phyloP scores from a whole-genome alignment of 2,797 vertebrate genomes.

The Danio tinwini region DNA sequence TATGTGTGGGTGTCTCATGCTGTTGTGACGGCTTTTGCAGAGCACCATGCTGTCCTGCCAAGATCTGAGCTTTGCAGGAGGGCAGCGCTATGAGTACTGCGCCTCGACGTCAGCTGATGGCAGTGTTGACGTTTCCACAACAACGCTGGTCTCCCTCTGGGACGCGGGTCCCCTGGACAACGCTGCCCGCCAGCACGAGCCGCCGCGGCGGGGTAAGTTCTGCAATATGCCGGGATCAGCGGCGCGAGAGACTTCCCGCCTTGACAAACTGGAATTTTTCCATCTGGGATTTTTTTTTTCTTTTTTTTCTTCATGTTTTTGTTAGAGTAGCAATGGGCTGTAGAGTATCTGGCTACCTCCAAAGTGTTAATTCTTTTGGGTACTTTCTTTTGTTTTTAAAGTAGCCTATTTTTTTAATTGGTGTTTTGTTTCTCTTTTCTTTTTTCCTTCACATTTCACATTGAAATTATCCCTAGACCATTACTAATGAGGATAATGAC shows the following conservation, averaged over 20 bases:
- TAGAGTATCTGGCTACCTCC: conserved; percentile 34
- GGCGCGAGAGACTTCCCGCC: conserved; percentile 52
- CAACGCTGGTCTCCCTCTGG: conserved; percentile 86
- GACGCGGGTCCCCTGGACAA: conserved; percentile 78
- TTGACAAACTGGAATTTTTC: conserved; percentile 53
- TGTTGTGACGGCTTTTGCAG: conserved; percentile 63
- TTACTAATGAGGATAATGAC: conserved; percentile 11
- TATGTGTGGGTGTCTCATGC: not conserved
- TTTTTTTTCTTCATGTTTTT: not conserved
- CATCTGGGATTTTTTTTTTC: conserved; percentile 34
- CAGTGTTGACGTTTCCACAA: conserved; percentile 87
- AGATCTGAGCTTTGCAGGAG: conserved; percentile 79
- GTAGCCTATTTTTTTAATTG: conserved; percentile 24
- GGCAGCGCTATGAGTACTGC: conserved; percentile 74
- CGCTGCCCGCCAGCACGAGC: conserved; percentile 71
- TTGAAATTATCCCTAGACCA: not conserved
- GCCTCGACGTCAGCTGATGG: conserved; percentile 71
- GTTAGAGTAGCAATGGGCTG: conserved; percentile 23
- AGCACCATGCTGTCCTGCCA: conserved; percentile 80
- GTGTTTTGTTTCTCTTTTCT: not conserved
- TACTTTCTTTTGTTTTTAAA: conserved; percentile 1
- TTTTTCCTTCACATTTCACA: not conserved
- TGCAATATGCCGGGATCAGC: conserved; percentile 49
- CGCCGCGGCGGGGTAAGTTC: conserved; percentile 71
- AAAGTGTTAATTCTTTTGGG: conserved; percentile 19